These are phyloP conservation scores for Chesias legatella DNA, from an alignment of 2,888 invertebrate genomes.

Conservation along the genomic window DNA sequence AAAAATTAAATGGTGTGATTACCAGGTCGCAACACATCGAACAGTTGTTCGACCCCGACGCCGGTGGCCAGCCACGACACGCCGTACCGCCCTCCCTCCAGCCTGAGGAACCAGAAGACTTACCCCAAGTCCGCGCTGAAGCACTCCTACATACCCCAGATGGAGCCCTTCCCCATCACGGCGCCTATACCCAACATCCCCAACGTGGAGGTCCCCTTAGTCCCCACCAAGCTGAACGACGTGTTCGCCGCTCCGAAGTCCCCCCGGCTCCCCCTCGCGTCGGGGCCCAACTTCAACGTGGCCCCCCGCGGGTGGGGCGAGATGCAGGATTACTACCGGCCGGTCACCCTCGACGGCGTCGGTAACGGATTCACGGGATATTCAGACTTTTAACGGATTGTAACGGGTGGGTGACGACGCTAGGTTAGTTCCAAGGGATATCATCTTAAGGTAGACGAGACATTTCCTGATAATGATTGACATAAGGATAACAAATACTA, in stretches of 20 bases:
- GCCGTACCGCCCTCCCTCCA: slow-evolving; percentile 74
- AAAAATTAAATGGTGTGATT: no score
- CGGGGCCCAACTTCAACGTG: slow-evolving; percentile 87
- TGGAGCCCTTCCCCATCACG: slow-evolving; percentile 72
- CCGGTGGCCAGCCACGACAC: slow-evolving; percentile 74
- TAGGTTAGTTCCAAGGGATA: slow-evolving; percentile 11
- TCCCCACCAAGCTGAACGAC: slow-evolving; percentile 72
- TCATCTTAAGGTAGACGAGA: not conserved
- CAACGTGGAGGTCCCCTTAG: slow-evolving; percentile 61
- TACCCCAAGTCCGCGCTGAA: slow-evolving; percentile 71
- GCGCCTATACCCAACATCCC: slow-evolving; percentile 56
- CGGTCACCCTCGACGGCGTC: slow-evolving; percentile 85
- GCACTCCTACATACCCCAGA: slow-evolving; percentile 62
- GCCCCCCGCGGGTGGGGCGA: slow-evolving; percentile 91
- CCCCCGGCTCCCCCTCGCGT: slow-evolving; percentile 60
- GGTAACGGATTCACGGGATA: slow-evolving; percentile 73
- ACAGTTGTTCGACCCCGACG: slow-evolving; percentile 63
- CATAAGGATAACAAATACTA: no score
- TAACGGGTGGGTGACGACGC: slow-evolving; percentile 9
- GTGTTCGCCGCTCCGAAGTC: slow-evolving; percentile 71
- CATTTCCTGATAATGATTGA: no score
- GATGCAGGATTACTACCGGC: slow-evolving; percentile 84
- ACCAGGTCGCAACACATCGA: slow-evolving; percentile 76
- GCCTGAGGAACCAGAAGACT: slow-evolving; percentile 68
- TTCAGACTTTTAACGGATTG: slow-evolving; percentile 72